A percentile compares a stretch with the other conserved stretches of the same genome.
Evolutionary conservation across 2,888 invertebrate species (phyloP).

Genomic region (Dioctria rufipes): DNA sequence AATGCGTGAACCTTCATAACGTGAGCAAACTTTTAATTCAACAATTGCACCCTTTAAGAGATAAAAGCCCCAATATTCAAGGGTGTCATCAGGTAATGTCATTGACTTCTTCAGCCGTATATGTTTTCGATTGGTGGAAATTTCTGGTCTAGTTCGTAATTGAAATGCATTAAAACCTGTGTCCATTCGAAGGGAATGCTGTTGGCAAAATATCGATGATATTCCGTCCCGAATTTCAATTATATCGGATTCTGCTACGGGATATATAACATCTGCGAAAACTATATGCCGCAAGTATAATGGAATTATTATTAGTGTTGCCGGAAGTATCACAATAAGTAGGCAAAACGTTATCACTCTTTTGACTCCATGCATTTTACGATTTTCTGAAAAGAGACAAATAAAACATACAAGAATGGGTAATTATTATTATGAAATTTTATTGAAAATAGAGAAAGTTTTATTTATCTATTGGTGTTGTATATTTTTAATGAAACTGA

Average conservation of each 20-base stretch:
- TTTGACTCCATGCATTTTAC: slow-evolving; percentile 85
- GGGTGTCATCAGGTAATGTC: slow-evolving; percentile 85
- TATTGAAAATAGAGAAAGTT: no score
- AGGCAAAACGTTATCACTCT: slow-evolving; percentile 85
- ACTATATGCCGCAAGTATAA: slow-evolving; percentile 83
- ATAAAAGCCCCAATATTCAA: slow-evolving; percentile 93
- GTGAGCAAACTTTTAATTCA: slow-evolving; percentile 84
- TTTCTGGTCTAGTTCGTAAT: slow-evolving; percentile 79
- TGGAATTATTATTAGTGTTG: slow-evolving; percentile 82
- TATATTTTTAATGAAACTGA: no score
- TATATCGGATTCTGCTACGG: slow-evolving; percentile 88
- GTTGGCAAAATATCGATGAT: slow-evolving; percentile 86
- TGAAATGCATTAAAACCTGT: slow-evolving; percentile 81
- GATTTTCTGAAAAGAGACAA: slow-evolving; percentile 73
- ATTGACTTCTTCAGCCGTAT: slow-evolving; percentile 86
- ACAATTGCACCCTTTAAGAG: slow-evolving; percentile 84
- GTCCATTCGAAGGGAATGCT: slow-evolving; percentile 85
- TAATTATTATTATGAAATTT: no score
- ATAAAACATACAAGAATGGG: not conserved
- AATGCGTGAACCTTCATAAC: slow-evolving; percentile 84
- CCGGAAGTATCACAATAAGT: slow-evolving; percentile 83
- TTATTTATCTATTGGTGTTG: no score
- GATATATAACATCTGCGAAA: slow-evolving; percentile 84
- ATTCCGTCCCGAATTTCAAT: slow-evolving; percentile 87
- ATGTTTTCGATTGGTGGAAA: slow-evolving; percentile 81